These are phyloP conservation scores for Drosophila paulistorum DNA, from an alignment of 1,140 invertebrate species.

Conservation along the genomic window DNA sequence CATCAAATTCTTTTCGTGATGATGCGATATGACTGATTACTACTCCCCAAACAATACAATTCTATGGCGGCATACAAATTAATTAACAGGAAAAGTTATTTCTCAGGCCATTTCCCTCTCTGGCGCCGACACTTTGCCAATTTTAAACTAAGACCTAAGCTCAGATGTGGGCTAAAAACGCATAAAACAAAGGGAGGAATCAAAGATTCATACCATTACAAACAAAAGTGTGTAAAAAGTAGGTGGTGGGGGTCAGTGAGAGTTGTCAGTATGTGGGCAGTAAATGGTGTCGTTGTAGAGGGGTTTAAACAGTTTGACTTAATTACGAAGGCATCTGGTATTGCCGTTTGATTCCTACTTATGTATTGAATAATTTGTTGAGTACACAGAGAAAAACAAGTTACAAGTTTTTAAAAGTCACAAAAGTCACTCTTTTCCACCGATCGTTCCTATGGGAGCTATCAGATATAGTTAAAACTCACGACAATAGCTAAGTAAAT, in stretches of 20 bases:
- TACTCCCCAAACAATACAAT: not conserved
- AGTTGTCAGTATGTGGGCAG: no score
- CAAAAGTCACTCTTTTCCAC: no score
- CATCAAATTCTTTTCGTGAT: constrained; percentile 15
- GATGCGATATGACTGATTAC: constrained; percentile 9
- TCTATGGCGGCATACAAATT: constrained; percentile 17
- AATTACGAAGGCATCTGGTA: not conserved
- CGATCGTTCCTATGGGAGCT: no score
- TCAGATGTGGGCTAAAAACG: not conserved
- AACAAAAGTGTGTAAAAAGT: no score
- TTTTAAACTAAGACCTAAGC: constrained; percentile 8
- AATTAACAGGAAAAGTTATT: constrained; percentile 3
- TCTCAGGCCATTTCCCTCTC: not conserved
- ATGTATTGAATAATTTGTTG: not conserved
- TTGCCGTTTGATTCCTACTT: constrained; percentile 1
- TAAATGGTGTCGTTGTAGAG: no score
- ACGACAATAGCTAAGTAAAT: no score
- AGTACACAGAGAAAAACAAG: not conserved
- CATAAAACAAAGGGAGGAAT: not conserved
- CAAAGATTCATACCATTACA: constrained; percentile 7
- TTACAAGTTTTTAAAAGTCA: no score
- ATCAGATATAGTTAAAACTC: no score
- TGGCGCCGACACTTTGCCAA: not conserved
- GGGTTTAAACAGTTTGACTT: constrained; percentile 1
- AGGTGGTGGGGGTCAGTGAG: no score